Conservation (phyloP, 2,113 vertebrate genomes). For the Neotoma lepida region DNA sequence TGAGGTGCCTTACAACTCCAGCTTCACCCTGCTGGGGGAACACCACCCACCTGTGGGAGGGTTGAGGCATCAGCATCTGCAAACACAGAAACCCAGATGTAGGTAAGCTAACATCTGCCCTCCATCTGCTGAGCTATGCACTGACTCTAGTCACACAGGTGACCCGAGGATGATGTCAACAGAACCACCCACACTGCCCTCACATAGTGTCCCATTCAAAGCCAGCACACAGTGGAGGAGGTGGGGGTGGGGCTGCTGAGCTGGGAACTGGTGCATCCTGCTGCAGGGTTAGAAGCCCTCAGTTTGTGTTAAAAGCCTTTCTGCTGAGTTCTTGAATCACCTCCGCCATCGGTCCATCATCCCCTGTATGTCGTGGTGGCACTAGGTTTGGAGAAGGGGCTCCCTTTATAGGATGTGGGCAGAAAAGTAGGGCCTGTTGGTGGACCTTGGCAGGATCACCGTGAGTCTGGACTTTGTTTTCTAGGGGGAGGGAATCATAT, state of each 20-base stretch:
- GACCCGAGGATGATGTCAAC: neutral
- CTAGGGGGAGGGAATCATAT: neutral
- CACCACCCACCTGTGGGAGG: fast-evolving
- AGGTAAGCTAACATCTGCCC: neutral
- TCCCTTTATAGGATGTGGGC: neutral
- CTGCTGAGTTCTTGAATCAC: neutral
- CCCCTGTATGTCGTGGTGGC: neutral
- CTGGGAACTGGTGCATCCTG: neutral
- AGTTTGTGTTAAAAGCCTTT: neutral
- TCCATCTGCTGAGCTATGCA: neutral
- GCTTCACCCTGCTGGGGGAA: neutral
- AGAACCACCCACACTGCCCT: neutral
- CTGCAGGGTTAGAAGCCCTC: neutral
- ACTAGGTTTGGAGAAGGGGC: slow-evolving; percentile 1
- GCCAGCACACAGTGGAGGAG: neutral
- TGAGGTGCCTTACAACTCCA: neutral
- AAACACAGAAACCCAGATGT: neutral
- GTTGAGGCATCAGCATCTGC: fast-evolving
- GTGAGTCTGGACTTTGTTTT: slow-evolving; percentile 9
- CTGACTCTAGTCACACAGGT: neutral
- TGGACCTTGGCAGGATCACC: neutral
- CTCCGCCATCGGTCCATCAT: fast-evolving
- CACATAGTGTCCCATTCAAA: neutral
- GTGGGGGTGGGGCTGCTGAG: too few relatives aligned
- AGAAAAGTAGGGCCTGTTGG: neutral